phyloP scores from a whole-genome alignment of 2,797 vertebrate species.

The Phalanger gymnotis region DNA sequence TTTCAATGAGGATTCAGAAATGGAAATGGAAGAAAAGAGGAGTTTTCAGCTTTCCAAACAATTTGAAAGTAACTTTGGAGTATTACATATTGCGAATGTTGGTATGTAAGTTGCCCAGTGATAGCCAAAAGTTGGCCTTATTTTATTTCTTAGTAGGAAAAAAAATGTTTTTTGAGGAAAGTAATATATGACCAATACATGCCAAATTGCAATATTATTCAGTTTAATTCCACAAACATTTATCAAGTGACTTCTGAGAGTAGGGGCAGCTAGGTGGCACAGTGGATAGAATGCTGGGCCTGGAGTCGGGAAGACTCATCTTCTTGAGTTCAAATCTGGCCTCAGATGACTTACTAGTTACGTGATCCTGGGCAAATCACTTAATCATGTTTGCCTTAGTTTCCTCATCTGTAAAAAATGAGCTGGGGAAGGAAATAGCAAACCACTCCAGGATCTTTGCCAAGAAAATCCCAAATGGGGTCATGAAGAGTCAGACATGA shows the following conservation, averaged over 20 bases:
- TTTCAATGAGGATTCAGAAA: rapidly evolving
- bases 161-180: background rate
- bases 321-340: background rate
- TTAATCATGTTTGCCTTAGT: background rate
- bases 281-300: background rate
- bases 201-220: background rate
- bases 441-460: background rate
- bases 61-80: constrained; percentile 57
- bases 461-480: background rate
- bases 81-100: constrained; percentile 79
- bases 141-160: constrained; percentile 3
- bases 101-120: constrained; percentile 69
- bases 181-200: constrained; percentile 25
- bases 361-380: background rate
- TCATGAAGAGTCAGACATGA: background rate
- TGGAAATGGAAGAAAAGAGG: background rate
- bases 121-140: background rate
- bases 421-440: background rate
- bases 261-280: background rate
- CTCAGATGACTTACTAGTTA: background rate
- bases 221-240: background rate
- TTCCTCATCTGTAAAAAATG: background rate
- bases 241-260: background rate
- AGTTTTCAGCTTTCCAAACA: background rate
- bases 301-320: background rate